Evolutionary conservation across 2,797 vertebrate genomes (phyloP).

Genomic region (Gymnodraco acuticeps): DNA sequence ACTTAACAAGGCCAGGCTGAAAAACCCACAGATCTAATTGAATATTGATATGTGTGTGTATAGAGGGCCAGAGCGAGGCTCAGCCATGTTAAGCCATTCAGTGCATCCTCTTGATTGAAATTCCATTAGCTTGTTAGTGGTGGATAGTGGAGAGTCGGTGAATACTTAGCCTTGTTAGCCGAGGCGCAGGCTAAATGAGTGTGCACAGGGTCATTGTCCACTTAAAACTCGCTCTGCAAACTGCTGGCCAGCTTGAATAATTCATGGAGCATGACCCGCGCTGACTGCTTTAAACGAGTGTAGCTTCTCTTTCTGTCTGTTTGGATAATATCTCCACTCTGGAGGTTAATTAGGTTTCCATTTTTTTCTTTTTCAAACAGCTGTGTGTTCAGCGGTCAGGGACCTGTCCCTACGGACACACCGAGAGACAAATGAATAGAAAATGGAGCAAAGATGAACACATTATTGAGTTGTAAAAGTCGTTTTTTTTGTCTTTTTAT

Average conservation of each 20-base stretch:
- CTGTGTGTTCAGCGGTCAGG: conserved; percentile 69
- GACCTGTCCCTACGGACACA: conserved; percentile 62
- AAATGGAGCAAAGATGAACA: conserved; percentile 60
- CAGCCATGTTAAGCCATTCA: conserved; percentile 77
- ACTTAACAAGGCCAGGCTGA: conserved; percentile 76
- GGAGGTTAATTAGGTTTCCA: conserved; percentile 80
- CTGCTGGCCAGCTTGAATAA: conserved; percentile 79
- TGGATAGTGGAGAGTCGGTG: conserved; percentile 76
- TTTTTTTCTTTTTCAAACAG: conserved; percentile 61
- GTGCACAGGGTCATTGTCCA: conserved; percentile 85
- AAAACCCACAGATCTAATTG: conserved; percentile 81
- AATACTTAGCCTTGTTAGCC: conserved; percentile 84
- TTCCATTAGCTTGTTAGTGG: conserved; percentile 87
- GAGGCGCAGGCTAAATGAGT: conserved; percentile 82
- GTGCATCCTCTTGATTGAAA: conserved; percentile 84
- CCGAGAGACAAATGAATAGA: conserved; percentile 59
- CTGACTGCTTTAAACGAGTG: conserved; percentile 76
- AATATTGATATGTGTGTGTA: conserved; percentile 81
- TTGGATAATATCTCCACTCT: conserved; percentile 80
- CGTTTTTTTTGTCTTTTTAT: conserved; percentile 49
- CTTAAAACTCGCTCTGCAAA: conserved; percentile 82
- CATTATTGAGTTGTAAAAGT: conserved; percentile 58
- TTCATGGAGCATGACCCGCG: conserved; percentile 78
- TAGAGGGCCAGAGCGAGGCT: conserved; percentile 64
- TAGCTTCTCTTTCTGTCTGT: conserved; percentile 76